These are phyloP conservation scores for Wasmannia auropunctata DNA, from an alignment of 1,140 invertebrate genomes.

Conservation along the genomic window DNA sequence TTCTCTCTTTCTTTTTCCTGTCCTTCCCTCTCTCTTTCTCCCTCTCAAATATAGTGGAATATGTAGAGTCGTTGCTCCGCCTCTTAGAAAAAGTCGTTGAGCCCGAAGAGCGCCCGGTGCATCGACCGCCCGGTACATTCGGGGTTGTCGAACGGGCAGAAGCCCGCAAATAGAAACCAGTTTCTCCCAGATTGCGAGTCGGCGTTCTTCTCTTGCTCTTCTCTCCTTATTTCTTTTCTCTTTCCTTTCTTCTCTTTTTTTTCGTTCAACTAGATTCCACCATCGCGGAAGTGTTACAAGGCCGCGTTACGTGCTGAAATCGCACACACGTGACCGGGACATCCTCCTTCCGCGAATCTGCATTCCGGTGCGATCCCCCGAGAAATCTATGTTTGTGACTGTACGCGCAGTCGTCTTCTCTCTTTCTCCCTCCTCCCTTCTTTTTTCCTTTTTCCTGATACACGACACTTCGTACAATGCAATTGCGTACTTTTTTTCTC, in stretches of 20 bases:
- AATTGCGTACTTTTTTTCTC: background rate
- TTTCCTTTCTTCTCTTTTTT: background rate
- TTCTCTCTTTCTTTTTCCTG: background rate
- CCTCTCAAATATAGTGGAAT: background rate
- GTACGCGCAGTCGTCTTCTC: background rate
- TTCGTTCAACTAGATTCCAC: background rate
- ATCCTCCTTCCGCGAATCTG: conserved; percentile 6
- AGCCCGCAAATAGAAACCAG: conserved; percentile 53
- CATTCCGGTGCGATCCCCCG: background rate
- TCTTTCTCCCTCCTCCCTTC: background rate
- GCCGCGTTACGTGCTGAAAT: conserved; percentile 25
- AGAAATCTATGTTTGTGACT: background rate
- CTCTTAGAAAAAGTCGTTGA: conserved; percentile 50
- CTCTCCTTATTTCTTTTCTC: background rate
- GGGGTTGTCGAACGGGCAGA: conserved; percentile 44
- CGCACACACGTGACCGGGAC: background rate
- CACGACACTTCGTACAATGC: background rate
- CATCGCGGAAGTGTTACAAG: conserved; percentile 40
- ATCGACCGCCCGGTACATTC: too few species aligned
- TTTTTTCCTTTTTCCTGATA: background rate
- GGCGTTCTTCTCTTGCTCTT: background rate
- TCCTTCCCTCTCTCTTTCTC: background rate
- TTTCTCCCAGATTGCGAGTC: conserved; percentile 28
- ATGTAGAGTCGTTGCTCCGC: conserved; percentile 14
- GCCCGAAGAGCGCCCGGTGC: conserved; percentile 38